phyloP scores from a whole-genome alignment of 1,140 invertebrate species.

The Atta colombica region DNA sequence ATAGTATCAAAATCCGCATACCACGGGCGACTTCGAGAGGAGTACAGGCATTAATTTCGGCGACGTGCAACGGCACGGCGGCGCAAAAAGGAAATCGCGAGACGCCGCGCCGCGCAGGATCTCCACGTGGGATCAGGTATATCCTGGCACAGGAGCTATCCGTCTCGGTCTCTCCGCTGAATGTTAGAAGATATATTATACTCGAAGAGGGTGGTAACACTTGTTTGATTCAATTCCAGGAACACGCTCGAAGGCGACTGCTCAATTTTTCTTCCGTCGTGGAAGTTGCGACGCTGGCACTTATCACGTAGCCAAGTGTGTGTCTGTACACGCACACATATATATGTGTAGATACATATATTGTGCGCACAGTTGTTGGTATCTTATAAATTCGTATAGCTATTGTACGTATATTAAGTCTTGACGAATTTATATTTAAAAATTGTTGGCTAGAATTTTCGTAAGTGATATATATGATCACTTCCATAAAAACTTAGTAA shows the following conservation, averaged over 20 bases:
- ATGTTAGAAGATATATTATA: conserved; percentile 81
- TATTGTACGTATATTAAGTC: not conserved
- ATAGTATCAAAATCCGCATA: conserved; percentile 38
- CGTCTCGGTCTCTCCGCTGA: conserved; percentile 77
- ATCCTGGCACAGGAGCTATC: conserved; percentile 75
- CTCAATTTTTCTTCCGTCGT: conserved; percentile 80
- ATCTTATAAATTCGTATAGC: conserved; percentile 34
- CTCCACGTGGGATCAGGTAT: conserved; percentile 76
- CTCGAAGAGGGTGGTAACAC: conserved; percentile 80
- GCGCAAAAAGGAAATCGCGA: conserved; percentile 71
- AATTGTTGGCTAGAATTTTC: not conserved
- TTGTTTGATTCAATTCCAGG: conserved; percentile 84
- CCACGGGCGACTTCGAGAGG: conserved; percentile 61
- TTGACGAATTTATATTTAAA: conserved; percentile 13
- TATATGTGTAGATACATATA: not conserved
- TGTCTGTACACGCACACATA: no score
- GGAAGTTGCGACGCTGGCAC: conserved; percentile 57
- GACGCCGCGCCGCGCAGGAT: conserved; percentile 59
- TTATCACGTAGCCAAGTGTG: conserved; percentile 34
- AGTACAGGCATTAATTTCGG: conserved; percentile 72
- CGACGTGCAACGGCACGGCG: conserved; percentile 53
- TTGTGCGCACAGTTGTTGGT: not conserved
- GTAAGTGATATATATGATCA: not conserved
- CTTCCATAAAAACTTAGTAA: not conserved
- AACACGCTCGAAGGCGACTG: conserved; percentile 76